Conservation (phyloP, 2,797 vertebrate genomes). For the Sebastes hopkinsi region DNA sequence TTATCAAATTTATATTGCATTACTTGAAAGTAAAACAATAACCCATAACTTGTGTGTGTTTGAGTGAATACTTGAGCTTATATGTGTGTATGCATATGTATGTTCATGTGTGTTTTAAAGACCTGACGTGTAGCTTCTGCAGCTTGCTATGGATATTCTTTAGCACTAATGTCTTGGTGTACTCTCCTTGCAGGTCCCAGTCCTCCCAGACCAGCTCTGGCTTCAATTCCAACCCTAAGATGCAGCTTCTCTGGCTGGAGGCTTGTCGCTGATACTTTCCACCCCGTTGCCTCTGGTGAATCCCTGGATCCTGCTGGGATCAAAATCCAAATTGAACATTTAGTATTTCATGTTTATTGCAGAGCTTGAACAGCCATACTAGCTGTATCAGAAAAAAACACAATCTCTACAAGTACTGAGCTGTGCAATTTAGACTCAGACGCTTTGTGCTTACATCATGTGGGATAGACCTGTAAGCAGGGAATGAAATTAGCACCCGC, state of each 20-base stretch:
- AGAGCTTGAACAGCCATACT: neutral
- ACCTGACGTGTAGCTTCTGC: constrained; percentile 91
- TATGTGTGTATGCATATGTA: neutral
- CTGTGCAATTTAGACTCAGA: neutral
- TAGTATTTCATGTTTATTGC: neutral
- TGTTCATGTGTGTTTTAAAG: constrained; percentile 1
- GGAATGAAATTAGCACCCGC: too few species aligned
- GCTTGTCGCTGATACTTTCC: constrained; percentile 13
- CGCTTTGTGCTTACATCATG: neutral
- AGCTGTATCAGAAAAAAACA: neutral
- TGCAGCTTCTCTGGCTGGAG: constrained; percentile 61
- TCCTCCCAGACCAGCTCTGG: constrained; percentile 86
- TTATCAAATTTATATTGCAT: neutral
- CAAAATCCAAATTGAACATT: neutral
- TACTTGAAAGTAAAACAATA: neutral
- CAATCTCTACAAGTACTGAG: neutral
- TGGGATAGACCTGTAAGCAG: too few species aligned
- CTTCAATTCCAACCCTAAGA: constrained; percentile 87
- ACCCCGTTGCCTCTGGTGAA: neutral
- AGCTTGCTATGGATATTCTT: constrained; percentile 87
- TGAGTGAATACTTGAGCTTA: neutral
- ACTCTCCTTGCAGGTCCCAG: constrained; percentile 87
- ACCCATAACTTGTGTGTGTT: neutral
- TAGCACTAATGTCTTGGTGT: constrained; percentile 85
- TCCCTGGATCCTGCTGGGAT: constrained; percentile 7